Evolutionary conservation across 2,113 vertebrate genomes (phyloP).

Genomic region (Ammodytes dubius): DNA sequence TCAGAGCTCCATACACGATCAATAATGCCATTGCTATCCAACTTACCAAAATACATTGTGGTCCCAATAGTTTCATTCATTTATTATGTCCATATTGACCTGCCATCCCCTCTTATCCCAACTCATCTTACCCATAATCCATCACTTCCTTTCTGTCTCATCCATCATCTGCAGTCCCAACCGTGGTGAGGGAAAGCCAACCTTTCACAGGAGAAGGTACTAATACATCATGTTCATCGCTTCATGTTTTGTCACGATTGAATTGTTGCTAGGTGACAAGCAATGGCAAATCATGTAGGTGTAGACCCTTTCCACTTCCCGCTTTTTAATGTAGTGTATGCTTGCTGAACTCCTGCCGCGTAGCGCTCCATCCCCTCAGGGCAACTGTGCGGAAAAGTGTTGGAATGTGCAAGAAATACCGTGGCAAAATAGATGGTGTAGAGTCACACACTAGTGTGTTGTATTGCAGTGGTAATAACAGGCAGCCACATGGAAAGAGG

Average conservation of each 20-base stretch:
- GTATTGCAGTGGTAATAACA: constrained; percentile 49
- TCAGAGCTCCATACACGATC: not conserved
- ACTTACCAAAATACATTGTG: not conserved
- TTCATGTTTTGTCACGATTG: constrained; percentile 34
- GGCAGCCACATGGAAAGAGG: constrained; percentile 35
- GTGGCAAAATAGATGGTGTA: constrained; percentile 39
- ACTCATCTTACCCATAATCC: constrained; percentile 67
- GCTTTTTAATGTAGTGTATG: constrained; percentile 41
- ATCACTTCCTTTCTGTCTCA: constrained; percentile 83
- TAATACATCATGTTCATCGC: constrained; percentile 43
- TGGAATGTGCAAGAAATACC: constrained; percentile 44
- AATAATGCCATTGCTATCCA: constrained; percentile 1
- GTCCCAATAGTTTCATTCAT: constrained; percentile 23
- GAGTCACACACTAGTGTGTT: constrained; percentile 36
- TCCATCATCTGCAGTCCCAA: constrained; percentile 88
- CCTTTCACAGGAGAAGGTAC: constrained; percentile 98
- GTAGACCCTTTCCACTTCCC: constrained; percentile 20
- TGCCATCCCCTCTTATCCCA: constrained; percentile 37
- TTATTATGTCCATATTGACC: constrained; percentile 39
- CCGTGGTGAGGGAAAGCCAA: constrained; percentile 90
- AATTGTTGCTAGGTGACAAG: constrained; percentile 29
- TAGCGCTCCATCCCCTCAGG: constrained; percentile 50
- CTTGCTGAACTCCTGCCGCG: constrained; percentile 41
- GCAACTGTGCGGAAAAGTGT: constrained; percentile 31
- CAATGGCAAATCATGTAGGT: constrained; percentile 10